A percentile compares a stretch with the other conserved stretches of the same genome.
Evolutionary conservation across 2,888 invertebrate species (phyloP).

Genomic region (Leptopilina syphax): DNA sequence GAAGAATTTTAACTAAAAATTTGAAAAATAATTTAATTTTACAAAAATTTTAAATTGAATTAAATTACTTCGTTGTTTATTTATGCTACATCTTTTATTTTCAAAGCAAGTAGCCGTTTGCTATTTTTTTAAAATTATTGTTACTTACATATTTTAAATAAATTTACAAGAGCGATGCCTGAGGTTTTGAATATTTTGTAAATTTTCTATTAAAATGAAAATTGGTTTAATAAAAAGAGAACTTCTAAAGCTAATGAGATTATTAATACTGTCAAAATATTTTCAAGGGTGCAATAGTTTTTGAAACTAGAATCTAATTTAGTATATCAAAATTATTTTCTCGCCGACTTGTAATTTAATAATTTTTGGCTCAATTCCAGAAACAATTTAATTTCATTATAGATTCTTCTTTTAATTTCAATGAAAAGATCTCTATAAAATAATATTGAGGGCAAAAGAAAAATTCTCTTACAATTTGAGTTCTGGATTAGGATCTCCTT

Average conservation of each 20-base stretch:
- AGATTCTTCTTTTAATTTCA: not conserved
- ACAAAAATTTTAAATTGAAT: too few relatives aligned
- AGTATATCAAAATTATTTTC: not conserved
- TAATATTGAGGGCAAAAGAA: conserved; percentile 32
- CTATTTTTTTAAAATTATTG: too few relatives aligned
- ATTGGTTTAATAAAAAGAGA: too few relatives aligned
- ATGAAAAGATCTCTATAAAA: not conserved
- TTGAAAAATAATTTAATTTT: too few relatives aligned
- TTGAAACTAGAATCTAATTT: conserved; percentile 2
- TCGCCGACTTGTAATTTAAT: conserved; percentile 10
- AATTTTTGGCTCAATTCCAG: conserved; percentile 21
- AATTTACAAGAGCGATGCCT: too few relatives aligned
- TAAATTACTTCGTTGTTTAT: too few relatives aligned
- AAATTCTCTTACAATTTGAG: conserved; percentile 89
- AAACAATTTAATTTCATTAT: conserved; percentile 2
- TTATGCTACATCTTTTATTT: too few relatives aligned
- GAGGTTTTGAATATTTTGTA: too few relatives aligned
- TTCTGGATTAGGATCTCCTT: conserved; percentile 92
- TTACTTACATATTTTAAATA: too few relatives aligned
- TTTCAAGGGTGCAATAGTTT: not conserved
- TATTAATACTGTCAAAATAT: not conserved
- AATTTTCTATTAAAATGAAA: too few relatives aligned
- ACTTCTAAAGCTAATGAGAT: not conserved
- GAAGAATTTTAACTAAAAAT: too few relatives aligned
- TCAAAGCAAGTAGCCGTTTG: too few relatives aligned